phyloP scores from a whole-genome alignment of 2,113 vertebrate genomes.

The Macheiramphus alcinus region DNA sequence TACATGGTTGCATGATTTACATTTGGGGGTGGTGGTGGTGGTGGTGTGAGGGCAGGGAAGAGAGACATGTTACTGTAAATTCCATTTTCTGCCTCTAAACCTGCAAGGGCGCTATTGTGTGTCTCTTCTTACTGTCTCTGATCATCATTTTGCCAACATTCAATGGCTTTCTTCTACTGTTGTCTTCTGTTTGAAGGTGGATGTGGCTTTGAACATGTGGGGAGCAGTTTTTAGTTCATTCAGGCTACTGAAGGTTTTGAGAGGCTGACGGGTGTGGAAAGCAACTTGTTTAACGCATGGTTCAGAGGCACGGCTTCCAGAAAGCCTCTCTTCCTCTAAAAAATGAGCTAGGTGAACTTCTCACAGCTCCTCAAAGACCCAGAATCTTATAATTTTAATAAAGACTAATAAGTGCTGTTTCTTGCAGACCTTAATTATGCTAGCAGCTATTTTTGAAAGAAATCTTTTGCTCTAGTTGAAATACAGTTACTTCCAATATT shows the following conservation, averaged over 20 bases:
- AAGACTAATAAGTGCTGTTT: neutral
- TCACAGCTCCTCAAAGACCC: neutral
- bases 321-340: neutral
- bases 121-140: neutral
- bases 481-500: neutral
- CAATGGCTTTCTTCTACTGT: neutral
- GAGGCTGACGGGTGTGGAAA: neutral
- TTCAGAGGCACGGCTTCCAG: neutral
- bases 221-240: neutral
- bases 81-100: neutral
- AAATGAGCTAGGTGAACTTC: neutral
- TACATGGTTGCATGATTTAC: neutral
- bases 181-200: neutral
- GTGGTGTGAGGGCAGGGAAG: neutral
- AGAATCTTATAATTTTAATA: neutral
- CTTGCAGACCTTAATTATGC: neutral
- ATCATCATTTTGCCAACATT: neutral
- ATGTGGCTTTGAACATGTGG: neutral
- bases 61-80: neutral
- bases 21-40: neutral
- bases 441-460: neutral
- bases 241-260: neutral
- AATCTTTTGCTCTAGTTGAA: neutral
- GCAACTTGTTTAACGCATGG: neutral
- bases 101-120: rapidly evolving